Conservation (phyloP, 53 echinoderm and acorn worm species). For the Arbacia lixula region DNA sequence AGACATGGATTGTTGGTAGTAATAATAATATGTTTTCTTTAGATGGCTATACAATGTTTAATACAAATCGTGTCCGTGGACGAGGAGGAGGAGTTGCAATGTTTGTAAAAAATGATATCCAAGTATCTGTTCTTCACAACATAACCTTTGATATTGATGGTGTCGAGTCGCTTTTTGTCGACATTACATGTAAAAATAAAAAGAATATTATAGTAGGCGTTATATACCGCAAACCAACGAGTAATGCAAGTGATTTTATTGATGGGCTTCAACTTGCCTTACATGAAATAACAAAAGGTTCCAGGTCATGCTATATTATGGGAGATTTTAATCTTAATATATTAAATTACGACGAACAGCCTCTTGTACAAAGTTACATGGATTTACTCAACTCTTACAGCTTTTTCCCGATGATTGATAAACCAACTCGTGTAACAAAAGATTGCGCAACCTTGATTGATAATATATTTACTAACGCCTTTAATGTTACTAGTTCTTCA, state of each 20-base stretch:
- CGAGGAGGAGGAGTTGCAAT: neutral
- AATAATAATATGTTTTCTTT: neutral
- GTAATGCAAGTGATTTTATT: conserved; percentile 11
- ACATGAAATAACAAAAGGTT: neutral
- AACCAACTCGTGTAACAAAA: too few species aligned
- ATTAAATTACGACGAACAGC: neutral
- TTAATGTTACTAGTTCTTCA: neutral
- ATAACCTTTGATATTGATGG: neutral
- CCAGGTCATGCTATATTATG: neutral
- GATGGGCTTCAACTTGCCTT: too few species aligned
- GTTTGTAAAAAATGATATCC: conserved; percentile 1
- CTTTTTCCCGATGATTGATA: too few species aligned
- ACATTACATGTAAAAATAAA: neutral
- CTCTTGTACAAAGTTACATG: neutral
- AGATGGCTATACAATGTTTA: neutral
- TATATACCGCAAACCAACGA: neutral
- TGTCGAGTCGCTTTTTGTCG: neutral
- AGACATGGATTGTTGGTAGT: neutral
- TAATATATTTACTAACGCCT: too few species aligned
- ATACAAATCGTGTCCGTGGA: neutral
- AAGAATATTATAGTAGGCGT: neutral
- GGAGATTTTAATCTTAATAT: conserved; percentile 1
- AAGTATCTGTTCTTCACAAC: neutral
- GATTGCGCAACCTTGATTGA: too few species aligned
- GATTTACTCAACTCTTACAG: too few species aligned